Conservation (phyloP, 2,888 invertebrate species). For the Scaptodrosophila latifasciaeformis region DNA sequence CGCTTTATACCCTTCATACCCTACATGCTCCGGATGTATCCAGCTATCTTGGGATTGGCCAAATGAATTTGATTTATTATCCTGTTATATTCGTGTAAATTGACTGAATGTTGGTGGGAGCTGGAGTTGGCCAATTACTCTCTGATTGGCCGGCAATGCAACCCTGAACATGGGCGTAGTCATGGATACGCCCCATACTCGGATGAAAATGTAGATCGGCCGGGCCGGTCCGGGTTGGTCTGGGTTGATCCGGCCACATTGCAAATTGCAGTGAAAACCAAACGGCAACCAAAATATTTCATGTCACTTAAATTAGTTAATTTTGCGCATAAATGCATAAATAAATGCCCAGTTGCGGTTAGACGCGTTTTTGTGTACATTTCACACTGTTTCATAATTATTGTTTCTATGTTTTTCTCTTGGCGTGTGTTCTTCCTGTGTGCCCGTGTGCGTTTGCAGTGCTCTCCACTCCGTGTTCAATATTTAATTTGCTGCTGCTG, state of each 20-base stretch:
- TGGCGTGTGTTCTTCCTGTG: background rate
- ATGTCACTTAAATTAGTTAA: conserved; percentile 65
- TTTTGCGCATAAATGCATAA: conserved; percentile 60
- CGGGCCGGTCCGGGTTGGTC: too few relatives aligned
- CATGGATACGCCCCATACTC: too few relatives aligned
- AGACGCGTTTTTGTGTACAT: conserved; percentile 7
- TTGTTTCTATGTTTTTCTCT: background rate
- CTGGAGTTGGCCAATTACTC: too few relatives aligned
- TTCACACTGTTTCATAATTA: background rate
- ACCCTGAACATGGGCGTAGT: too few relatives aligned
- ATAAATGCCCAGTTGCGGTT: conserved; percentile 50
- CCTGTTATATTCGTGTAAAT: too few relatives aligned
- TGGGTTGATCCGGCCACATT: conserved; percentile 15
- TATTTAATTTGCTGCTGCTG: conserved; percentile 55
- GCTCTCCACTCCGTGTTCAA: conserved; percentile 50
- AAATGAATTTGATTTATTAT: too few relatives aligned
- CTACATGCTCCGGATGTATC: too few relatives aligned
- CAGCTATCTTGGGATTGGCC: too few relatives aligned
- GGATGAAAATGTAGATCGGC: too few relatives aligned
- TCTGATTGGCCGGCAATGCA: too few relatives aligned
- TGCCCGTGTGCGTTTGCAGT: background rate
- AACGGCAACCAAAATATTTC: conserved; percentile 46
- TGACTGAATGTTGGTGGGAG: too few relatives aligned
- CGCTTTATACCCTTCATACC: too few relatives aligned
- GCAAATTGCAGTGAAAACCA: conserved; percentile 28